Conservation (phyloP, 2,797 vertebrate genomes). For the Pelodytes ibericus region DNA sequence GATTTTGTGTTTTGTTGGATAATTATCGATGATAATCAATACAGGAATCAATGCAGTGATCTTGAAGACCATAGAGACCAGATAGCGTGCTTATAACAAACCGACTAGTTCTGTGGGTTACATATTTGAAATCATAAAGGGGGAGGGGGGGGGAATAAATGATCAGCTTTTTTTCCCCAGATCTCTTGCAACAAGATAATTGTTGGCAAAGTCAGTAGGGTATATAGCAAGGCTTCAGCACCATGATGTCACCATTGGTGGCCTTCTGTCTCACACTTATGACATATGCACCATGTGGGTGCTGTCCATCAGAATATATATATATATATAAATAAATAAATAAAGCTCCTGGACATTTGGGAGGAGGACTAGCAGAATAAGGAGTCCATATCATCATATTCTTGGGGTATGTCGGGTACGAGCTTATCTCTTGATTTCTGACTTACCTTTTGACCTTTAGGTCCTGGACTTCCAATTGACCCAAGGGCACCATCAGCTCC, state of each 20-base stretch:
- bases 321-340: too few species aligned
- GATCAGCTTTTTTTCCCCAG: background rate
- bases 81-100: too few species aligned
- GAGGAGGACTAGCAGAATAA: constrained; percentile 74
- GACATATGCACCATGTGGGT: too few species aligned
- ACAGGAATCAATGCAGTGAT: too few species aligned
- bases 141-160: too few species aligned
- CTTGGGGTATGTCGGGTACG: constrained; percentile 73
- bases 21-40: too few species aligned
- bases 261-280: background rate
- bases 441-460: constrained; percentile 78
- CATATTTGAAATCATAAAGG: too few species aligned
- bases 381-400: constrained; percentile 72
- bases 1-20: too few species aligned
- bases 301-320: background rate
- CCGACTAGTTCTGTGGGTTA: too few species aligned
- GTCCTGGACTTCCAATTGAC: constrained; percentile 70
- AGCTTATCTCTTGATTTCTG: too few species aligned
- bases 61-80: too few species aligned
- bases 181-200: constrained; percentile 59
- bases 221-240: constrained; percentile 47
- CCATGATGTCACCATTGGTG: constrained; percentile 12
- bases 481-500: constrained; percentile 73
- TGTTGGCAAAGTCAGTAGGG: constrained; percentile 48
- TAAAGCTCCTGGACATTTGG: background rate